Conservation (phyloP, 2,797 vertebrate genomes). For the Lagodon rhomboides region DNA sequence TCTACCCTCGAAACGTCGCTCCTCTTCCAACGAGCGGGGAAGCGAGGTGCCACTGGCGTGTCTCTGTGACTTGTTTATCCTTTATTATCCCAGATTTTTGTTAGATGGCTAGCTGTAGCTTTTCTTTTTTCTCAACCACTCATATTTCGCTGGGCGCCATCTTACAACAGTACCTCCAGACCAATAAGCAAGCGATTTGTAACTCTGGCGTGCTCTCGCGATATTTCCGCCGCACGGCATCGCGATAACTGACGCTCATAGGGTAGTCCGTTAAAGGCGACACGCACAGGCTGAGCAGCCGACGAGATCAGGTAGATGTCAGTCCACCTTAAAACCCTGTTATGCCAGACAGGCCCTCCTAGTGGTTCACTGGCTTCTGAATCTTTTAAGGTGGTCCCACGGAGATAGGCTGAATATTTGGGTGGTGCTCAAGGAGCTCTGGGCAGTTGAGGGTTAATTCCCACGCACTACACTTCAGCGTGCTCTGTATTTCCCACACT, state of each 20-base stretch:
- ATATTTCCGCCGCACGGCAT: conserved; percentile 53
- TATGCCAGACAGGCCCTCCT: conserved; percentile 63
- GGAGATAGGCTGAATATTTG: conserved; percentile 51
- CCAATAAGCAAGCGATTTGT: conserved; percentile 86
- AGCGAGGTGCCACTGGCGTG: not conserved
- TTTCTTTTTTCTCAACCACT: conserved; percentile 83
- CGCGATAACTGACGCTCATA: conserved; percentile 74
- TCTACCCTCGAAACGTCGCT: conserved; percentile 34
- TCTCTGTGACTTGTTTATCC: not conserved
- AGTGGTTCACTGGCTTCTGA: conserved; percentile 72
- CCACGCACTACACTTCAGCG: conserved; percentile 58
- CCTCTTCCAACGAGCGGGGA: conserved; percentile 26
- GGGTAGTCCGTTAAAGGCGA: conserved; percentile 88
- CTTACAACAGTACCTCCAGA: conserved; percentile 90
- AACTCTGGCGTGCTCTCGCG: conserved; percentile 79
- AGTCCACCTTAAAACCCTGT: conserved; percentile 82
- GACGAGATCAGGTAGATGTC: conserved; percentile 42
- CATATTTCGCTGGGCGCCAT: conserved; percentile 95
- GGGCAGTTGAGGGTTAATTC: conserved; percentile 77
- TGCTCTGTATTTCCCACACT: conserved; percentile 31
- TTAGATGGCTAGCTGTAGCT: conserved; percentile 51
- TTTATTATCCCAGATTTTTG: conserved; percentile 36
- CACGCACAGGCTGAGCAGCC: conserved; percentile 10
- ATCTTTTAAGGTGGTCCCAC: conserved; percentile 80
- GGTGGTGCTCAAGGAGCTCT: not conserved